A percentile compares a stretch with the other conserved stretches of the same genome.
Conservation (phyloP, 37 sponge, comb jelly and placozoan genomes). For the Hormiphora californensis region DNA sequence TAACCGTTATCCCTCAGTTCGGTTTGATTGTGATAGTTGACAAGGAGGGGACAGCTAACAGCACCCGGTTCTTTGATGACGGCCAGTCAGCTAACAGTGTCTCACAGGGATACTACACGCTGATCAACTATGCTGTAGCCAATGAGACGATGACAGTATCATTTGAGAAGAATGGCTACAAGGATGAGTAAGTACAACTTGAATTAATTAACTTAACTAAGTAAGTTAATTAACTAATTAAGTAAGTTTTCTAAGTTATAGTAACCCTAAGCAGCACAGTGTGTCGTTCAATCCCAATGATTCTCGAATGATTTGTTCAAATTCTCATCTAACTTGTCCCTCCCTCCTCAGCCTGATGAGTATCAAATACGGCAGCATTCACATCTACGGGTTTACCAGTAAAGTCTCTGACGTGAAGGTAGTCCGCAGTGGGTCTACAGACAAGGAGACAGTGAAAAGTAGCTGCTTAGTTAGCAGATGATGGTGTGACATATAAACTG, state of each 20-base stretch:
- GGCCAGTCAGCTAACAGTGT: not conserved
- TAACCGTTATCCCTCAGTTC: too few relatives aligned
- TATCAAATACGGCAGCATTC: not conserved
- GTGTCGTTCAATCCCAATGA: too few relatives aligned
- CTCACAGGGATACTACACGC: not conserved
- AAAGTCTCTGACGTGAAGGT: not conserved
- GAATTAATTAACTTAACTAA: not conserved
- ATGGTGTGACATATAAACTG: not conserved
- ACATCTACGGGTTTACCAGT: not conserved
- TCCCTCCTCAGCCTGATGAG: not conserved
- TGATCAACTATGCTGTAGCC: not conserved
- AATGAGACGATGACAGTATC: not conserved
- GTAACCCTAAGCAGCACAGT: too few relatives aligned
- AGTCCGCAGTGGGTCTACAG: not conserved
- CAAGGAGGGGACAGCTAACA: not conserved
- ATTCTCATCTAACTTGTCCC: too few relatives aligned
- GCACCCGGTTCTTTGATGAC: constrained; percentile 12
- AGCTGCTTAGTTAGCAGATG: not conserved
- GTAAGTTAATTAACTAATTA: not conserved
- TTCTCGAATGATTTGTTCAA: too few relatives aligned
- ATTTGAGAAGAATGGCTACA: not conserved
- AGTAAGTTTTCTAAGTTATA: not conserved
- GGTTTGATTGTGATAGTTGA: not conserved
- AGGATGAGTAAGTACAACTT: not conserved
- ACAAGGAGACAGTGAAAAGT: not conserved